Percentiles rank a stretch among this genome's conserved stretches.
These are phyloP conservation scores for Synergus gifuensis DNA, from an alignment of 2,888 invertebrate species.

Conservation along the genomic window DNA sequence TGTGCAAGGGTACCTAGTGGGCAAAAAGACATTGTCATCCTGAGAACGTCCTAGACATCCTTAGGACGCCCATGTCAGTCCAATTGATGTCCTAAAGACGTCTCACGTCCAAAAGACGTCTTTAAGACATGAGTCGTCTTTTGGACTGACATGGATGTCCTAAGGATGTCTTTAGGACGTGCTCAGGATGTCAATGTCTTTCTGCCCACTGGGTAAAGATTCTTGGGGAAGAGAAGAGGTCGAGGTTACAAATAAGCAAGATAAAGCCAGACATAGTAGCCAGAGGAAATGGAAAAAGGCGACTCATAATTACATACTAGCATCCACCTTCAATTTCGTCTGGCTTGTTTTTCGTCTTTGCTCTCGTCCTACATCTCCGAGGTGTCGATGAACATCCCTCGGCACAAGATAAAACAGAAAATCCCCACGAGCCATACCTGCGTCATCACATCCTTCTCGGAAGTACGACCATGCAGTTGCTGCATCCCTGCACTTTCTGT, in stretches of 20 bases:
- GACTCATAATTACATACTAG: conserved; percentile 7
- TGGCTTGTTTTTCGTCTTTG: conserved; percentile 11
- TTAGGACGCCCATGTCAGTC: too few species aligned
- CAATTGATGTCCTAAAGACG: too few species aligned
- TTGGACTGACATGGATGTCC: too few species aligned
- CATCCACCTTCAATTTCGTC: neutral
- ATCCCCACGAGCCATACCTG: conserved; percentile 42
- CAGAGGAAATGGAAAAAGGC: neutral
- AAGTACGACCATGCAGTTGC: neutral
- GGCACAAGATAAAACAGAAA: conserved; percentile 31
- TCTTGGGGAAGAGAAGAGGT: neutral
- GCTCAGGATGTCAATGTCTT: too few species aligned
- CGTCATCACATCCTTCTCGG: conserved; percentile 37
- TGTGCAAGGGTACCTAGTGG: too few species aligned
- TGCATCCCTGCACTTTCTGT: conserved; percentile 44
- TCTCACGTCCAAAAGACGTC: too few species aligned
- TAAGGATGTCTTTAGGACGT: too few species aligned
- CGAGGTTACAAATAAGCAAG: neutral
- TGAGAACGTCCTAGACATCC: too few species aligned
- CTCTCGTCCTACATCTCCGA: neutral
- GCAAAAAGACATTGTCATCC: too few species aligned
- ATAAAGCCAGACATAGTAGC: conserved; percentile 6
- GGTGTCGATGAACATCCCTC: conserved; percentile 31
- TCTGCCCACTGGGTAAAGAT: too few species aligned
- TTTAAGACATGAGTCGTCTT: too few species aligned